Percentiles rank a stretch among this genome's conserved stretches.
phyloP scores from a whole-genome alignment of 2,888 invertebrate species.

The Quadroppia sp. region DNA sequence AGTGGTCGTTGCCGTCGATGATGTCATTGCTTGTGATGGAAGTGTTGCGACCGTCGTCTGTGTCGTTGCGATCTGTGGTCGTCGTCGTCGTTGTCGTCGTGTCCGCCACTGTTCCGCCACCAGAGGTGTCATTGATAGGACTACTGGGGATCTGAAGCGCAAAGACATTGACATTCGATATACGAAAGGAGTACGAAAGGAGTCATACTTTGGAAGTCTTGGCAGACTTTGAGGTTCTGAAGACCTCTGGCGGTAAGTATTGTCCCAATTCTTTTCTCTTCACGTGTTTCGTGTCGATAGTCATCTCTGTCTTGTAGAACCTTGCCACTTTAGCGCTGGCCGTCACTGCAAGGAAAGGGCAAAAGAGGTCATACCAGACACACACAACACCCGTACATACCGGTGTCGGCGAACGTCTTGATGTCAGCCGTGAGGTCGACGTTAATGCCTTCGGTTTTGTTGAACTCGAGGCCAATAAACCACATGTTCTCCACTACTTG shows the following conservation, averaged over 20 bases:
- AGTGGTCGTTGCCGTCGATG: no score
- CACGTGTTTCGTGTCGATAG: conserved; percentile 47
- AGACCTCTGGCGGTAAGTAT: conserved; percentile 44
- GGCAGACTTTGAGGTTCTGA: background rate
- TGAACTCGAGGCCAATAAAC: conserved; percentile 95
- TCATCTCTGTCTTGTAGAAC: conserved; percentile 45
- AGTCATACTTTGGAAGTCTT: no score
- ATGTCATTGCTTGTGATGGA: no score
- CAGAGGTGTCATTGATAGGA: no score
- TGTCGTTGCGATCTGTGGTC: no score
- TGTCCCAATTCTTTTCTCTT: conserved; percentile 46
- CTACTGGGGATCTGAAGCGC: no score
- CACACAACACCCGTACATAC: conserved; percentile 7
- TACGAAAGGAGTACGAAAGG: no score
- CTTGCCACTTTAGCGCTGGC: conserved; percentile 41
- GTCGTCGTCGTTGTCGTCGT: no score
- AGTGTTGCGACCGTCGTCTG: no score
- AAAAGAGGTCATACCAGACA: conserved; percentile 18
- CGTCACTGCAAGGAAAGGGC: conserved; percentile 43
- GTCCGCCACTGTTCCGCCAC: no score
- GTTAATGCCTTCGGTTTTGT: conserved; percentile 78
- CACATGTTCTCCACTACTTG: conserved; percentile 64
- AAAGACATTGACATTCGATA: background rate
- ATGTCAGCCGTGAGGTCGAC: conserved; percentile 92
- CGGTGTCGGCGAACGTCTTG: conserved; percentile 79